A percentile compares a stretch with the other conserved stretches of the same genome.
These are phyloP conservation scores for Brachionus paranguensis DNA, from an alignment of 1,140 invertebrate species.

Conservation along the genomic window DNA sequence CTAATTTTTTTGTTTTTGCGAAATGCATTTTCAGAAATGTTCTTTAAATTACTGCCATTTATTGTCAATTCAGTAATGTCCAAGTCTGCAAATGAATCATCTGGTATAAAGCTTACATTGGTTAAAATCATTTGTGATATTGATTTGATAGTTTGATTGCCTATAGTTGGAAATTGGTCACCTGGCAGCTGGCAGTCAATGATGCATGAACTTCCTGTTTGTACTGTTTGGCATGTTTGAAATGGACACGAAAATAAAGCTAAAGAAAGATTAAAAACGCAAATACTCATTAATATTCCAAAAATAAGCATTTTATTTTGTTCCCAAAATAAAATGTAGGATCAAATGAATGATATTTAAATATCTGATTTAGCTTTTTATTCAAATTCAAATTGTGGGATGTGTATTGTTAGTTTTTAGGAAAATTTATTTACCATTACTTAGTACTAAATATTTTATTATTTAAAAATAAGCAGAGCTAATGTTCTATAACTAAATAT, in stretches of 20 bases:
- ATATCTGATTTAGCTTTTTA: background rate
- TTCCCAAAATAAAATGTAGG: background rate
- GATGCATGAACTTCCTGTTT: background rate
- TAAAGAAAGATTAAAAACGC: background rate
- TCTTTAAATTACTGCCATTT: background rate
- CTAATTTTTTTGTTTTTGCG: background rate
- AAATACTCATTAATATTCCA: background rate
- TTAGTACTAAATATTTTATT: background rate
- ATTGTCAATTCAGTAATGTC: background rate
- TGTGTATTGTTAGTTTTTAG: background rate
- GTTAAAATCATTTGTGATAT: background rate
- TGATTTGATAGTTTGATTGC: background rate
- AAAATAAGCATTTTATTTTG: background rate
- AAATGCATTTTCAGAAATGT: background rate
- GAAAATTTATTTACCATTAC: background rate
- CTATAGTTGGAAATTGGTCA: background rate
- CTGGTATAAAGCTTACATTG: background rate
- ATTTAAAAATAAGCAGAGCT: background rate
- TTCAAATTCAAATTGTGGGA: background rate
- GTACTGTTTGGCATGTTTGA: background rate
- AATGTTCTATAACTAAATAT: background rate
- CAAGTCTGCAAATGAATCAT: conserved; percentile 2
- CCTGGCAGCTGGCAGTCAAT: background rate
- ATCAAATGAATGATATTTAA: background rate
- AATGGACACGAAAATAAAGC: background rate